phyloP scores from a whole-genome alignment of 2,888 invertebrate genomes.

The Platycheirus rosarum region DNA sequence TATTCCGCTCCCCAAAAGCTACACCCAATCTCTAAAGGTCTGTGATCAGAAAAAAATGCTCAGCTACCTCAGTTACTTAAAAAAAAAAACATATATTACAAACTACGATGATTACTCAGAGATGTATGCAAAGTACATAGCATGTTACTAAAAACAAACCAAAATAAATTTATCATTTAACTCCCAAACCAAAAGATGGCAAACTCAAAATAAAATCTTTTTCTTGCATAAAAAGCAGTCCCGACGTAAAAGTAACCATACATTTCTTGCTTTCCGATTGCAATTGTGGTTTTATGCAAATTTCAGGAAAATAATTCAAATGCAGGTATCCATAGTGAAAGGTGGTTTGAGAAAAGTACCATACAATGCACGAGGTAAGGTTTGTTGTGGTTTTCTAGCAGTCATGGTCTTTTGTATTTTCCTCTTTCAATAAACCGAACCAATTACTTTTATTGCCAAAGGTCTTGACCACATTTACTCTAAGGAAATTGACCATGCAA shows the following conservation, averaged over 20 bases:
- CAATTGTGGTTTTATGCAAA: not conserved
- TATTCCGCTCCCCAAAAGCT: too few species aligned
- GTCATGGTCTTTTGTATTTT: not conserved
- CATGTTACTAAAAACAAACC: too few species aligned
- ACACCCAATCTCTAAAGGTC: too few species aligned
- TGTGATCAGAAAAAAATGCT: too few species aligned
- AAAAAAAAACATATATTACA: too few species aligned
- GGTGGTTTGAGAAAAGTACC: not conserved
- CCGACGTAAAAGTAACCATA: not conserved
- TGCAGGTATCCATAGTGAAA: not conserved
- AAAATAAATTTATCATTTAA: too few species aligned
- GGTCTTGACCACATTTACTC: slow-evolving; percentile 7
- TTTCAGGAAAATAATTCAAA: not conserved
- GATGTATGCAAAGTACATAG: too few species aligned
- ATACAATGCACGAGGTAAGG: too few species aligned
- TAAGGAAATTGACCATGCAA: not conserved
- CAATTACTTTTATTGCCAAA: slow-evolving; percentile 18
- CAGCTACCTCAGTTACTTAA: too few species aligned
- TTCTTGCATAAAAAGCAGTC: not conserved
- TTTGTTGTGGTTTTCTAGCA: not conserved
- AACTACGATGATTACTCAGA: too few species aligned
- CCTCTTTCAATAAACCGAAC: not conserved
- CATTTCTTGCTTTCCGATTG: not conserved
- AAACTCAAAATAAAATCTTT: too few species aligned
- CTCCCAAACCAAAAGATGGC: too few species aligned